Evolutionary conservation across 2,113 vertebrate species (phyloP).

Genomic region (Saguinus midas): DNA sequence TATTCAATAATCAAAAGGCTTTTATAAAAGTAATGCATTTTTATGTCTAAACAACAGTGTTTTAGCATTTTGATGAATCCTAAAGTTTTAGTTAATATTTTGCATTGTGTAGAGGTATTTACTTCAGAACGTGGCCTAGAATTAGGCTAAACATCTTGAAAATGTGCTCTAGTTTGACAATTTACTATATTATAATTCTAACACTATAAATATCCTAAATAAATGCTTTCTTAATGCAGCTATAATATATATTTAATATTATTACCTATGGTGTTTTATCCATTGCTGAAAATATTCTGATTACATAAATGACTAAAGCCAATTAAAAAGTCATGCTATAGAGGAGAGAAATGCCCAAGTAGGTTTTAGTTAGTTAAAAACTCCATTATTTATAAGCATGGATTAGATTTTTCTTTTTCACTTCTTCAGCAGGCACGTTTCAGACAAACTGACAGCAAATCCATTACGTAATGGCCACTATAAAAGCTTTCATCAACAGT

Average conservation of each 20-base stretch:
- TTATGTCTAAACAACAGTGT: not conserved
- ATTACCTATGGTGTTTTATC: not conserved
- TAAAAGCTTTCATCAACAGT: not conserved
- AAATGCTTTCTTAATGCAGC: not conserved
- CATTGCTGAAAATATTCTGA: not conserved
- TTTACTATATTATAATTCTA: not conserved
- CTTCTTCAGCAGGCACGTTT: not conserved
- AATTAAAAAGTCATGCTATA: not conserved
- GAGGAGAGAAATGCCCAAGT: not conserved
- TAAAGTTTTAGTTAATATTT: not conserved
- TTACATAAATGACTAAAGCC: not conserved
- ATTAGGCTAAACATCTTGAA: conserved; percentile 16
- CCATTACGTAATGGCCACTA: not conserved
- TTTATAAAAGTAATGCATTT: not conserved
- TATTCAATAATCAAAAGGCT: not conserved
- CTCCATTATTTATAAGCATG: not conserved
- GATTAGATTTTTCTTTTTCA: not conserved
- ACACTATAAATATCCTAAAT: not conserved
- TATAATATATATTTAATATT: not conserved
- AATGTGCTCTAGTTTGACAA: not conserved
- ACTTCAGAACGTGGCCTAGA: not conserved
- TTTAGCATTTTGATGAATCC: not conserved
- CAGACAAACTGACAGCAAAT: not conserved
- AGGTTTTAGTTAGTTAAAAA: not conserved
- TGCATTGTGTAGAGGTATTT: not conserved